Conservation (phyloP, 2,113 vertebrate species). For the Pantherophis guttatus region DNA sequence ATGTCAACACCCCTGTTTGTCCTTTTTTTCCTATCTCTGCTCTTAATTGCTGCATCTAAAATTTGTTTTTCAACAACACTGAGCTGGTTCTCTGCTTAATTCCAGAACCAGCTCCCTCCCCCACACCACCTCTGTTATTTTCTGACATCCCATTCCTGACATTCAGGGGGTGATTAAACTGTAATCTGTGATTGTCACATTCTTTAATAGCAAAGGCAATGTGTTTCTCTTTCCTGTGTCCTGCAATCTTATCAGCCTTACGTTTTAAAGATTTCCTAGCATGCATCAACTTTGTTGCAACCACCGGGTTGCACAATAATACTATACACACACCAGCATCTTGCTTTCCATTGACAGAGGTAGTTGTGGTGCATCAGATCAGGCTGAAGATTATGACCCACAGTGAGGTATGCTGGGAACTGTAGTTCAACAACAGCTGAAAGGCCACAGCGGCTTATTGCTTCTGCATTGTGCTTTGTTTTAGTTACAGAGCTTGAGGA, state of each 20-base stretch:
- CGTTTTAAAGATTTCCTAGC: neutral
- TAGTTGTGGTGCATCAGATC: neutral
- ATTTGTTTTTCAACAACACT: neutral
- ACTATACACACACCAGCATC: neutral
- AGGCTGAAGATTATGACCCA: neutral
- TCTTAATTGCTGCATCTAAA: neutral
- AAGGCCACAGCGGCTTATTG: neutral
- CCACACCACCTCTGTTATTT: neutral
- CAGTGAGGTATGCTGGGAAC: neutral
- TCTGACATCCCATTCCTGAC: neutral
- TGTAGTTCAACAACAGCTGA: neutral
- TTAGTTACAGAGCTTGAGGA: neutral
- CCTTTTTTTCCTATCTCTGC: neutral
- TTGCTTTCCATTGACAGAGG: neutral
- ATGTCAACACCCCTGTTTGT: neutral
- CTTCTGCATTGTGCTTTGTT: neutral
- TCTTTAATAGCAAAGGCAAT: neutral
- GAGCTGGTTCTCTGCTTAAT: neutral
- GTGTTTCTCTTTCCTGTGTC: neutral
- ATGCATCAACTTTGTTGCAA: neutral
- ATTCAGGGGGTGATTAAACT: neutral
- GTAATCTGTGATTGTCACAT: neutral
- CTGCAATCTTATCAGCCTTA: neutral
- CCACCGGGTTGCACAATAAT: neutral
- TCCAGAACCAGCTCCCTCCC: neutral